Conservation (phyloP, 2,797 vertebrate species). For the Loriculus beryllinus region DNA sequence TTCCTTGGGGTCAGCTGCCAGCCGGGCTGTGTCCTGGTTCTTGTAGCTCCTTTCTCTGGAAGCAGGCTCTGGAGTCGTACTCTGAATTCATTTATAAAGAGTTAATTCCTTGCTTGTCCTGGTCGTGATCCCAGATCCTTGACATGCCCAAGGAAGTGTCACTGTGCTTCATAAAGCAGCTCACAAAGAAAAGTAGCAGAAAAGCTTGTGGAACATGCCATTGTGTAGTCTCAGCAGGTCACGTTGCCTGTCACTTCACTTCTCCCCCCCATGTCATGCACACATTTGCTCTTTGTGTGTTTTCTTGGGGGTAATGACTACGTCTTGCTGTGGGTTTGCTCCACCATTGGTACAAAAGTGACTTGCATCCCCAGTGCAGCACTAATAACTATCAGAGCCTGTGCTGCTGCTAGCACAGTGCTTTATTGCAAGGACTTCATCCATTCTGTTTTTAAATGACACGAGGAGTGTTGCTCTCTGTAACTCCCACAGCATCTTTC, state of each 20-base stretch:
- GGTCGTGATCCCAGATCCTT: background rate
- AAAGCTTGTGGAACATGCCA: background rate
- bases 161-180: background rate
- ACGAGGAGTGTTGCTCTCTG: background rate
- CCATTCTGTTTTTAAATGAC: background rate
- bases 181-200: background rate
- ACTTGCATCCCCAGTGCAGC: background rate
- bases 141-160: background rate
- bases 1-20: background rate
- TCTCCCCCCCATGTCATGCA: background rate
- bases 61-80: background rate
- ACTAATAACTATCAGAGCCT: background rate
- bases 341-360: rapidly evolving
- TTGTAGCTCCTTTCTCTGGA: background rate
- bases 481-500: background rate
- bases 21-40: background rate
- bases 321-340: background rate
- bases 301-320: background rate
- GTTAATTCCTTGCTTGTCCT: background rate
- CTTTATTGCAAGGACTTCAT: background rate
- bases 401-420: background rate
- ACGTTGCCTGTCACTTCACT: background rate
- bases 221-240: background rate
- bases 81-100: background rate
- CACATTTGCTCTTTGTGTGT: background rate